Base-by-base conservation (phyloP, 2,113 vertebrate species). In the Lepidothrix coronata region DNA sequence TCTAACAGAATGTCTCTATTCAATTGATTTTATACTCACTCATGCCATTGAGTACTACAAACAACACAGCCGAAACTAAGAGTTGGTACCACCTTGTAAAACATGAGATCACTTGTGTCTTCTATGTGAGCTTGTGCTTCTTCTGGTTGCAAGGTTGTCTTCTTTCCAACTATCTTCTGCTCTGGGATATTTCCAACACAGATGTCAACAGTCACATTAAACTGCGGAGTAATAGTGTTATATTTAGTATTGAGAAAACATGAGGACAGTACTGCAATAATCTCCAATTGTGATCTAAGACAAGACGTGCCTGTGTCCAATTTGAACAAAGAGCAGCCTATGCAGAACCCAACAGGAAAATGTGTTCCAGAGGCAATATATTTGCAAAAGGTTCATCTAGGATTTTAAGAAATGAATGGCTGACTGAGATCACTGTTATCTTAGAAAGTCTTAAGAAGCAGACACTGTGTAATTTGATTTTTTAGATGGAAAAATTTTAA, bases 371-470 rank as follows among this genome's bases (percentile, higher is more conserved):
- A 90, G 74, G 52, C 73, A 94, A 33, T 46, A 81, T 59, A n/a
- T 91, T 84, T 93, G 84, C 24, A 63, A 92, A 94, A 95, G 28
- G 44, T 66, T 95, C 41, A 70, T 76, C 73, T 78, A 88, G 63
- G 52, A 73, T 79, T 96, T 94, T 51, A 73, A 67, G 31, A 96
- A 95, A 70, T 59, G 21, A 89, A 88, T 80, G 37, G 7, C 65
- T 88, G 48, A 48, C 18, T 49, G 63, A 94, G 43, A 67, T 19
- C 24, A 31, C 62, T 58, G 31, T 61, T 91, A 75, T 67, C 37
- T 57, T 46, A 49, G 33, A 51, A 88, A 85, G 22, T 37, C 41
- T 94, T 91, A 94, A 78, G 93, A 85, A 92, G 71, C 31, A 74
- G 66, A 72, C 24, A 8, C 21, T 52, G 76, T 52, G 51, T 83